Percentiles rank a stretch among this genome's conserved stretches.
Evolutionary conservation across 2,797 vertebrate species (phyloP).

Genomic region (Sebastes glaucus): DNA sequence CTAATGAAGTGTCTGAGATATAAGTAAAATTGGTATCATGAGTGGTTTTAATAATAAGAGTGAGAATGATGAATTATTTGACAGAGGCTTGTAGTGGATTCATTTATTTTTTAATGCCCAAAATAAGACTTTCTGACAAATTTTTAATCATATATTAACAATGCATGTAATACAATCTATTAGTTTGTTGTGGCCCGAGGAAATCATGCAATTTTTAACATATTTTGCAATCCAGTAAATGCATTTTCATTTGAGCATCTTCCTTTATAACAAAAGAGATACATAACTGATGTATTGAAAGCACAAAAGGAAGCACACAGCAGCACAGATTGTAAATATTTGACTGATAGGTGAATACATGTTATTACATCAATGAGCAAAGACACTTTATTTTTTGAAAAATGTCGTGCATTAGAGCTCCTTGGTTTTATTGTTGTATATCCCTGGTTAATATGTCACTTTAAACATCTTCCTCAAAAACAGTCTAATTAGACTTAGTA

Average conservation of each 20-base stretch:
- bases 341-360: background rate
- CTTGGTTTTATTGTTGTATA: background rate
- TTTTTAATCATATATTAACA: background rate
- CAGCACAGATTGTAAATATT: background rate
- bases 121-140: background rate
- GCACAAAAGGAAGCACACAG: background rate
- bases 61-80: background rate
- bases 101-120: background rate
- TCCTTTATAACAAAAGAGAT: background rate
- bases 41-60: background rate
- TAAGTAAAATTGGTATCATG: background rate
- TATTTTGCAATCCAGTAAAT: background rate
- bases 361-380: background rate
- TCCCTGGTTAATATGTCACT: background rate
- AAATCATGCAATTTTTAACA: background rate
- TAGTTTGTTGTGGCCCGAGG: background rate
- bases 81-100: background rate
- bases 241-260: background rate
- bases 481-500: background rate
- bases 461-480: conserved; percentile 5
- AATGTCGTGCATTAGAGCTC: background rate
- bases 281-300: background rate
- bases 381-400: background rate
- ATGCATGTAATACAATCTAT: background rate
- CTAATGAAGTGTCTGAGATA: background rate